Percentiles rank a stretch among this genome's conserved stretches.
Conservation (phyloP, 2,113 vertebrate genomes). For the Periophthalmus modestus region DNA sequence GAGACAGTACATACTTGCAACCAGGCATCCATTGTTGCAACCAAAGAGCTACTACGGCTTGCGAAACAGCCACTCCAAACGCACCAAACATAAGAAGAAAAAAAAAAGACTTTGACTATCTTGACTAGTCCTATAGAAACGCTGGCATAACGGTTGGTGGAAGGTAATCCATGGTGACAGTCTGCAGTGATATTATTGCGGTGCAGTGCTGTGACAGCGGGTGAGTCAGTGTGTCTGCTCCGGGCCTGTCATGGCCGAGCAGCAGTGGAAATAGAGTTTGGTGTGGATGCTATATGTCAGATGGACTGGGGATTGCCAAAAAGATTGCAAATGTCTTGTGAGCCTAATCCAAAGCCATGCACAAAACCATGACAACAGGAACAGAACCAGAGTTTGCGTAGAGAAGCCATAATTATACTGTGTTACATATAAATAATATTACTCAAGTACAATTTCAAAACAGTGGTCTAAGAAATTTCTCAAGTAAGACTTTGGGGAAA, state of each 20-base stretch:
- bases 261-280: not conserved
- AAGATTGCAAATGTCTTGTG: not conserved
- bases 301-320: not conserved
- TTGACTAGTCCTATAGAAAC: not conserved
- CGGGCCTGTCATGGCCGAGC: not conserved
- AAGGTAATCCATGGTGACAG: not conserved
- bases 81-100: too few relatives aligned
- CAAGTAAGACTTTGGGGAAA: too few relatives aligned
- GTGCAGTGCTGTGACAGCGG: not conserved
- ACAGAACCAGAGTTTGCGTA: too few relatives aligned
- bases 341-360: not conserved
- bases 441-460: too few relatives aligned
- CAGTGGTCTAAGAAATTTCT: too few relatives aligned
- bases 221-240: conserved; percentile 7
- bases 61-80: too few relatives aligned
- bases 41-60: too few relatives aligned
- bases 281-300: not conserved
- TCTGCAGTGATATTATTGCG: not conserved
- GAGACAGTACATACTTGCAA: too few relatives aligned
- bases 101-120: too few relatives aligned
- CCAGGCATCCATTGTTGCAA: too few relatives aligned
- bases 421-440: too few relatives aligned
- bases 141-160: not conserved
- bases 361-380: not conserved
- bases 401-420: too few relatives aligned